Conservation (phyloP, 2,888 invertebrate genomes). For the Cremastinae sp. region DNA sequence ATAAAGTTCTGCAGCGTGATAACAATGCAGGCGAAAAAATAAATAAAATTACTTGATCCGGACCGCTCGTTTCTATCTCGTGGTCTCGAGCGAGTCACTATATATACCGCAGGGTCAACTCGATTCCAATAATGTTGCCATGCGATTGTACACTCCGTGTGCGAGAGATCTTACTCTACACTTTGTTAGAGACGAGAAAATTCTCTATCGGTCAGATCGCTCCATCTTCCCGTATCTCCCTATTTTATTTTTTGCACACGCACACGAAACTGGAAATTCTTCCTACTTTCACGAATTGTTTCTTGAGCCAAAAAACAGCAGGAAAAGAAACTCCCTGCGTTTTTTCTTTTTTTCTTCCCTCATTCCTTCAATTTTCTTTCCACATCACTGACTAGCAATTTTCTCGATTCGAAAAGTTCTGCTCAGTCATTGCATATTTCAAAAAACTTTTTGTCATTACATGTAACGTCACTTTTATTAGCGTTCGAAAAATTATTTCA, state of each 20-base stretch:
- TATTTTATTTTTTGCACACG: neutral
- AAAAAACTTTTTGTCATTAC: too few relatives aligned
- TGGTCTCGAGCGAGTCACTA: conserved; percentile 19
- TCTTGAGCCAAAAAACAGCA: neutral
- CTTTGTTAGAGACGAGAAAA: neutral
- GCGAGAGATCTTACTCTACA: conserved; percentile 6
- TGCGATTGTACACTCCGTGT: conserved; percentile 27
- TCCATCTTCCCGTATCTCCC: neutral
- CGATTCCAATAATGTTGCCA: conserved; percentile 52
- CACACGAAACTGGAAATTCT: conserved; percentile 13
- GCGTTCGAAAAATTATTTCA: too few relatives aligned
- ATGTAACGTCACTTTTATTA: too few relatives aligned
- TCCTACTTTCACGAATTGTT: conserved; percentile 16
- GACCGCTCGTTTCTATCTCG: conserved; percentile 30
- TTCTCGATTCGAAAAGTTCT: too few relatives aligned
- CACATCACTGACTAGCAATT: too few relatives aligned
- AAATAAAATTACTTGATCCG: conserved; percentile 19
- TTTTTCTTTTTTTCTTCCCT: neutral
- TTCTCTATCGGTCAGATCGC: neutral
- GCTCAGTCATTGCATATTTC: too few relatives aligned
- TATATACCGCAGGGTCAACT: conserved; percentile 50
- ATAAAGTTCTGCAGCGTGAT: too few relatives aligned
- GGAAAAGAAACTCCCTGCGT: neutral
- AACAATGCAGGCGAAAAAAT: neutral
- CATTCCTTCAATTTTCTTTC: neutral